Evolutionary conservation across 2,797 vertebrate genomes (phyloP).

Genomic region (Oreochromis mossambicus): DNA sequence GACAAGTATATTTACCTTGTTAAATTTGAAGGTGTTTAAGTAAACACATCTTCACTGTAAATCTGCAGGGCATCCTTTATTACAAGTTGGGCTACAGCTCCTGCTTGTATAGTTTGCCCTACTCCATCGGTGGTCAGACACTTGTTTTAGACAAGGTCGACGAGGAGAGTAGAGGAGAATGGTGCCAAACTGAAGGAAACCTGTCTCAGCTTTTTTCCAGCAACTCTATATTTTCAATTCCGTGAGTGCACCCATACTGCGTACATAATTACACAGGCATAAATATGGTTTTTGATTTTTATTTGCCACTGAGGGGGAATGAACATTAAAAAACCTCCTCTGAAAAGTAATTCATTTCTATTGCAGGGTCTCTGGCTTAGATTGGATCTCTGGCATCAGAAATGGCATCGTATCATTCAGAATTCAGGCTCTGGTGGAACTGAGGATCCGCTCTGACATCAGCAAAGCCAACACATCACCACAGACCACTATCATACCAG

Average conservation of each 20-base stretch:
- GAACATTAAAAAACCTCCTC: neutral
- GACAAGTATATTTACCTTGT: neutral
- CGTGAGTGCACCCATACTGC: neutral
- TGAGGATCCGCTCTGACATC: conserved; percentile 43
- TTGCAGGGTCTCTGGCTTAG: neutral
- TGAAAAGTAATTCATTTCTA: neutral
- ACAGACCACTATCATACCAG: conserved; percentile 19
- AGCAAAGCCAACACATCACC: neutral
- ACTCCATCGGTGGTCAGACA: neutral
- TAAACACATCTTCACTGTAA: neutral
- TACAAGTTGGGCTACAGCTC: conserved; percentile 4
- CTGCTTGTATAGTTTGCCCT: neutral
- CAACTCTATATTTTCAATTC: neutral
- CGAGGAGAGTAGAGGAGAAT: neutral
- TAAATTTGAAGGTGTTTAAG: neutral
- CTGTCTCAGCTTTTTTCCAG: neutral
- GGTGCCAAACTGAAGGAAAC: conserved; percentile 36
- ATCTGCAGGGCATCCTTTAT: conserved; percentile 20
- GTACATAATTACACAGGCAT: neutral
- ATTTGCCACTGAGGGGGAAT: neutral
- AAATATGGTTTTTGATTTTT: neutral
- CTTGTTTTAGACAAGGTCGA: neutral
- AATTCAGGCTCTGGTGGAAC: conserved; percentile 19
- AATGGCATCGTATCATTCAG: rapidly evolving
- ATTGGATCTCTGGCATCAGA: neutral